A percentile compares a stretch with the other conserved stretches of the same genome.
These are phyloP conservation scores for Phrynocephalus guinanensis DNA, from an alignment of 2,797 vertebrate genomes.

Conservation along the genomic window DNA sequence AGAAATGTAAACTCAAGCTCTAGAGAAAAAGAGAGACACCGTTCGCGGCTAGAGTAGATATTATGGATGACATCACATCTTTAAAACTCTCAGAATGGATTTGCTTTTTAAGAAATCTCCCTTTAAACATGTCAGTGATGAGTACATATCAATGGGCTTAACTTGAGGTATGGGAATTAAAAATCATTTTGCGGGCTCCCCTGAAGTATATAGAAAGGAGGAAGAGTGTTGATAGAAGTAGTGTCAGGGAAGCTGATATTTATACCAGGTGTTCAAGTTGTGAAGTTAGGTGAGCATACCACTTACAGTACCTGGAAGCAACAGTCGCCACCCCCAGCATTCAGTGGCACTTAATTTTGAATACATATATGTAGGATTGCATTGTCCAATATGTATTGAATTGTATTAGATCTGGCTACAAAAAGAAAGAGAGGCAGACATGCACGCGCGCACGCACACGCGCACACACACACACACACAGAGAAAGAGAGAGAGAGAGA, in stretches of 20 bases:
- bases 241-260: neutral
- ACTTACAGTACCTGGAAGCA: neutral
- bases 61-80: too few species aligned
- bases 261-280: neutral
- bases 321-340: neutral
- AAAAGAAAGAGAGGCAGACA: too few species aligned
- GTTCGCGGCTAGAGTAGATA: too few species aligned
- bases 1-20: too few species aligned
- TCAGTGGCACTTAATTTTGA: neutral
- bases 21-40: too few species aligned
- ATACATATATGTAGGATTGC: too few species aligned
- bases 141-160: neutral
- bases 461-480: too few species aligned
- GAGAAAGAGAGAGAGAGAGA: too few species aligned
- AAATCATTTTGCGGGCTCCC: neutral
- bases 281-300: neutral
- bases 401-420: neutral
- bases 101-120: too few species aligned
- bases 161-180: neutral
- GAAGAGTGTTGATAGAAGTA: neutral
- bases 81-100: too few species aligned
- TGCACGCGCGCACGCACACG: too few species aligned
- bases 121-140: neutral
- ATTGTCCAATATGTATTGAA: too few species aligned
- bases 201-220: neutral